Percentiles rank a stretch among this genome's conserved stretches.
Evolutionary conservation across 2,888 invertebrate species (phyloP).

Genomic region (Brenthis daphne): DNA sequence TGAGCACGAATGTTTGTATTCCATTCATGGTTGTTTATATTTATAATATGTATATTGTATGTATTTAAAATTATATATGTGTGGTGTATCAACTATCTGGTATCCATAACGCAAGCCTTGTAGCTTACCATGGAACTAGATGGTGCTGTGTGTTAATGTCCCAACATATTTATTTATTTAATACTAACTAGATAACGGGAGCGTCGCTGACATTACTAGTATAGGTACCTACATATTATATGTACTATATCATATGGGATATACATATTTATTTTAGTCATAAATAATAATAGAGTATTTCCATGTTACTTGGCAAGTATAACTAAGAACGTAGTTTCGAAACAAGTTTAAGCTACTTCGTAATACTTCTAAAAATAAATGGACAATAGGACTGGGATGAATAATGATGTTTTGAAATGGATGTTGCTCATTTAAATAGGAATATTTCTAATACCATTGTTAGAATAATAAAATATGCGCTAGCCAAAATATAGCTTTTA

Average conservation of each 20-base stretch:
- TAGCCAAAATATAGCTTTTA: background rate
- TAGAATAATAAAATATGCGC: background rate
- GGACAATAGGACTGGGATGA: constrained; percentile 12
- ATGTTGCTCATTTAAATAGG: constrained; percentile 7
- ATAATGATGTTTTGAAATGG: constrained; percentile 11
- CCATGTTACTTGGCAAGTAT: constrained; percentile 6
- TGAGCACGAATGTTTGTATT: too few relatives aligned
- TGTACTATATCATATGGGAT: background rate
- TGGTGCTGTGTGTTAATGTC: too few relatives aligned
- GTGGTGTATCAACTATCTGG: too few relatives aligned
- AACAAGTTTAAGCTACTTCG: constrained; percentile 3
- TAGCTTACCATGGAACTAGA: too few relatives aligned
- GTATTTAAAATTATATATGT: too few relatives aligned
- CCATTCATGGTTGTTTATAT: too few relatives aligned
- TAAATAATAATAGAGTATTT: background rate
- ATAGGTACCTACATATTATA: too few relatives aligned
- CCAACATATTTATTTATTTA: too few relatives aligned
- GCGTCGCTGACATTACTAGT: too few relatives aligned
- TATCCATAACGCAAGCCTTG: too few relatives aligned
- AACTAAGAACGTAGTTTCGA: constrained; percentile 8
- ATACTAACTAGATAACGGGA: too few relatives aligned
- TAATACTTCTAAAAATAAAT: constrained; percentile 23
- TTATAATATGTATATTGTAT: too few relatives aligned
- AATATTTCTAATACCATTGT: constrained; percentile 14
- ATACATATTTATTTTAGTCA: background rate